These are phyloP conservation scores for Siderastrea siderea DNA, from an alignment of 92 coral and sea anemone genomes.

Conservation along the genomic window DNA sequence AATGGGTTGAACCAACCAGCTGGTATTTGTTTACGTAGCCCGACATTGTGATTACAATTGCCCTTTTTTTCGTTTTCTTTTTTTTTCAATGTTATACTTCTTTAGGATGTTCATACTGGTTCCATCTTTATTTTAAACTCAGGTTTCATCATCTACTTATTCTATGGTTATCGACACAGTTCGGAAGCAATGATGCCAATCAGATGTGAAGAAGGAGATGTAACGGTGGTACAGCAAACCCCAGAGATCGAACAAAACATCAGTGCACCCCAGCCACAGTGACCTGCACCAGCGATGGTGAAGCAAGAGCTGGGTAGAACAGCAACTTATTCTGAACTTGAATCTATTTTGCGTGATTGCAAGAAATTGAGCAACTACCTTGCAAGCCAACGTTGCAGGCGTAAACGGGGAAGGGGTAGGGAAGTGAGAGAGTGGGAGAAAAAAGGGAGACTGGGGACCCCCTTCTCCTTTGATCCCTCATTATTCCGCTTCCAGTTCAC, in stretches of 20 bases:
- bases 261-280: neutral
- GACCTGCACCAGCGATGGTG: neutral
- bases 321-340: neutral
- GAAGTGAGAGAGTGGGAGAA: too few relatives aligned
- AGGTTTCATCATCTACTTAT: conserved; percentile 78
- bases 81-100: too few relatives aligned
- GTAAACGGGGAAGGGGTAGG: too few relatives aligned
- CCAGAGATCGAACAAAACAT: conserved; percentile 50
- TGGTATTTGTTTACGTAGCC: too few relatives aligned
- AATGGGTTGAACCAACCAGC: too few relatives aligned
- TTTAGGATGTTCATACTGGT: neutral
- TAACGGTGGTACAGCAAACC: conserved; percentile 44
- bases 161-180: conserved; percentile 81
- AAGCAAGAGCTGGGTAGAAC: neutral
- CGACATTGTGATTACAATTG: too few relatives aligned
- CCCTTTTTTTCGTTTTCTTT: too few relatives aligned
- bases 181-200: conserved; percentile 62
- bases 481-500: too few relatives aligned
- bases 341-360: neutral
- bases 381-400: too few relatives aligned
- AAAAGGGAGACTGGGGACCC: too few relatives aligned
- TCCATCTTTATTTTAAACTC: neutral
- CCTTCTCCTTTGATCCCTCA: too few relatives aligned
- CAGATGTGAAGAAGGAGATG: conserved; percentile 27
- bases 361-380: too few relatives aligned